Evolutionary conservation across 30 jellyfish, hydroid and myxozoan species (phyloP).

Genomic region (Turritopsis rubra): DNA sequence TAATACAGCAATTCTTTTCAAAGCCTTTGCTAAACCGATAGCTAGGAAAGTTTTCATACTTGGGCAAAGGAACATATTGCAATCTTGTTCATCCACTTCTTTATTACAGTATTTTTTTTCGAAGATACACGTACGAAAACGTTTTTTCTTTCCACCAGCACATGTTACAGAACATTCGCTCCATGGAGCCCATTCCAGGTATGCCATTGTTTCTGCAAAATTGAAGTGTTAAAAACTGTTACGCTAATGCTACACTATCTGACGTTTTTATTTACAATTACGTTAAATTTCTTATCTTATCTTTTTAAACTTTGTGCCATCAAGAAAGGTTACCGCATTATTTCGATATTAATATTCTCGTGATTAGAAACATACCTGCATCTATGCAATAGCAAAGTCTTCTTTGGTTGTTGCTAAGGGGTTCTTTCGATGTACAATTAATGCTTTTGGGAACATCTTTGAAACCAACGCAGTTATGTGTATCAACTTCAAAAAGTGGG

Average conservation of each 20-base stretch:
- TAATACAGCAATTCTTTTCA: not conserved
- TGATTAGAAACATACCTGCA: not conserved
- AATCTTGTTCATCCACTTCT: constrained; percentile 6
- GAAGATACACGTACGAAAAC: constrained; percentile 8
- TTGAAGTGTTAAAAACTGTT: too few species aligned
- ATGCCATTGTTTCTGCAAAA: not conserved
- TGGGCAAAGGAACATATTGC: constrained; percentile 18
- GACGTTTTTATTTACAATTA: too few species aligned
- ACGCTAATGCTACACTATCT: too few species aligned
- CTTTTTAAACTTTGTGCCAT: too few species aligned
- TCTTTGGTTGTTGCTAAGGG: not conserved
- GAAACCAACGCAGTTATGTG: constrained; percentile 1
- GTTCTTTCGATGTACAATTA: not conserved
- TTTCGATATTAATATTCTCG: not conserved
- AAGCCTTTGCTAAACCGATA: not conserved
- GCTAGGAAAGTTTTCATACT: not conserved
- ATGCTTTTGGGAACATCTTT: not conserved
- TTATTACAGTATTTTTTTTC: not conserved
- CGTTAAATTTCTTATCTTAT: too few species aligned
- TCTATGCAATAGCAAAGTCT: constrained; percentile 17
- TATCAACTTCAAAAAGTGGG: not conserved
- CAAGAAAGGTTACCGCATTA: too few species aligned
- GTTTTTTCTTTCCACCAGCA: constrained; percentile 5
- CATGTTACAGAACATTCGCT: constrained; percentile 18
- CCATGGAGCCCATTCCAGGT: constrained; percentile 14